Evolutionary conservation across 1,140 invertebrate genomes (phyloP), one percentile per base, ranked within the genome.

Genomic region (Aphaenogaster floridana): DNA sequence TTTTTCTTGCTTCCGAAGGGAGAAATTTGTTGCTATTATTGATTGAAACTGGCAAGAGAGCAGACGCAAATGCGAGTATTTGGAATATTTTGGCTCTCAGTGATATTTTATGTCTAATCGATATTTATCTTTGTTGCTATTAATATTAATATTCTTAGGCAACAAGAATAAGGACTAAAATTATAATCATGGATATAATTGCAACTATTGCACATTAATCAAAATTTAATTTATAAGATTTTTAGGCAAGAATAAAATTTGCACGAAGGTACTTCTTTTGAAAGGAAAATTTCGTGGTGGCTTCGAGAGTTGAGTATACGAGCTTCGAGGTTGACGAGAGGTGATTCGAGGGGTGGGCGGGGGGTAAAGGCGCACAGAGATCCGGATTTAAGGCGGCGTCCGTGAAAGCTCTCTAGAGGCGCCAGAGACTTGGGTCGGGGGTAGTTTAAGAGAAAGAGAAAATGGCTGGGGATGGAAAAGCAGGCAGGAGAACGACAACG

Each of bases 401-500:
- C 92, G 91, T 94, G 94, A 95, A 95, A 95, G 95, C 94, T 92
- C 94, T 95, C 94, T 93, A 89, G 93, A 94, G 93, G 92, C 92
- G 90, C 78, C 79, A 59, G 91, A 90, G 89, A 86, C 89, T 88
- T 87, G 89, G 17, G 89, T 86, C 80, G 91, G 92, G 88, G 94
- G 93, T 94, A 94, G 94, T 94, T 95, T 94, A 93, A 94, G 94
- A 95, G 94, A 95, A 94, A 94, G 94, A 95, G 94, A 95, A 95
- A 95, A 94, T 93, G 91, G 91, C 86, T 91, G 88, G 88, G 86
- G 90, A 89, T 78, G 88, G 91, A 88, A 87, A 89, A 81, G 89
- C 79, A 86, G 77, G 84, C 77, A 34, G 85, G 87, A 89, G 89
- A 88, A 92, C 87, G 83, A 90, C 88, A 78, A 86, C 86, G 88